Percentiles rank a stretch among this genome's conserved stretches.
phyloP scores from a whole-genome alignment of 2,113 vertebrate genomes.

The Myotis yumanensis region DNA sequence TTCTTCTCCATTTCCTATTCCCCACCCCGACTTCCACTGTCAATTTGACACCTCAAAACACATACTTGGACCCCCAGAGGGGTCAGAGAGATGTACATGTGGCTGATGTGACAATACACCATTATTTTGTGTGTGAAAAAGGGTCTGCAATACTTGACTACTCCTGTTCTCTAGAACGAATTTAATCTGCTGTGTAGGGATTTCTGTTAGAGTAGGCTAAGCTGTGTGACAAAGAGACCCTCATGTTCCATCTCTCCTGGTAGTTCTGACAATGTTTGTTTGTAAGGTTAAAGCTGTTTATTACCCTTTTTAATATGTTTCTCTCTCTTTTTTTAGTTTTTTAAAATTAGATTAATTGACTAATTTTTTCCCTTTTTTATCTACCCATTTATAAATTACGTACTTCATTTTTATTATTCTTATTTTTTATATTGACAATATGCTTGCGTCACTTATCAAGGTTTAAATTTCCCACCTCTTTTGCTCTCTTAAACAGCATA shows the following conservation, averaged over 20 bases:
- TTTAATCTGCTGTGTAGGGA: not conserved
- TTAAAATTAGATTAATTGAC: not conserved
- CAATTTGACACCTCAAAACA: not conserved
- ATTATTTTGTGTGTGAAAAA: not conserved
- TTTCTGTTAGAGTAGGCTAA: not conserved
- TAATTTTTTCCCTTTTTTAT: not conserved
- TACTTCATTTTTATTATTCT: not conserved
- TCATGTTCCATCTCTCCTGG: not conserved
- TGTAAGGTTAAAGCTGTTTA: not conserved
- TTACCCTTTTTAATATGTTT: not conserved
- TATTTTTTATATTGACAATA: not conserved
- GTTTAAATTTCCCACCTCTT: not conserved
- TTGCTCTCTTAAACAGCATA: not conserved
- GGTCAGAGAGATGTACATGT: not conserved
- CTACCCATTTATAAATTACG: not conserved
- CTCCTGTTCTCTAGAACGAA: constrained; percentile 9
- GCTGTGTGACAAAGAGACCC: not conserved
- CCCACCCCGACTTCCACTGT: not conserved
- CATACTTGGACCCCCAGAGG: not conserved
- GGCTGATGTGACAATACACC: not conserved
- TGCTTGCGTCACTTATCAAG: not conserved
- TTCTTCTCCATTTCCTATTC: not conserved
- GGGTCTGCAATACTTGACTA: not conserved
- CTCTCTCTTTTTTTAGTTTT: not conserved
- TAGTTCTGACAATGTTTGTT: not conserved